These are phyloP conservation scores for Myanophis thanlyinensis DNA, from an alignment of 2,113 vertebrate species.

Conservation along the genomic window DNA sequence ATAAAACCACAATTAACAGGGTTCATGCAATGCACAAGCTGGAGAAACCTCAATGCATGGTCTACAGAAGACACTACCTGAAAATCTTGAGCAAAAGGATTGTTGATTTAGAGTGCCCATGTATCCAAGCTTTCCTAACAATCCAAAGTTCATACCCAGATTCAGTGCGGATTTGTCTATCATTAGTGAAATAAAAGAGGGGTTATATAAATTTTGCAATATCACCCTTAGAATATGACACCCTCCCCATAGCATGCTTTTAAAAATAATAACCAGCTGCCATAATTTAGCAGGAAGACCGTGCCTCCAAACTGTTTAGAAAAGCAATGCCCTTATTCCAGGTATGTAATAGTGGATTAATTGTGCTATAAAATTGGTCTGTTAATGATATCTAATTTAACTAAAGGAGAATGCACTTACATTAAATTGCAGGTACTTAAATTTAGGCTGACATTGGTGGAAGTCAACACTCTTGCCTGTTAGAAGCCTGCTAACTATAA, in stretches of 20 bases:
- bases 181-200: conserved; percentile 3
- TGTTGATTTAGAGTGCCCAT: neutral
- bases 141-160: neutral
- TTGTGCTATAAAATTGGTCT: neutral
- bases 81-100: neutral
- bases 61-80: neutral
- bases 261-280: conserved; percentile 25
- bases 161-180: neutral
- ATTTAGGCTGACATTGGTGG: neutral
- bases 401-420: neutral
- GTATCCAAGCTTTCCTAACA: neutral
- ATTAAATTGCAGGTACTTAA: neutral
- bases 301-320: conserved; percentile 25
- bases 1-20: neutral
- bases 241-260: neutral
- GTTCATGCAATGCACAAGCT: neutral
- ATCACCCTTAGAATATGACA: conserved; percentile 30
- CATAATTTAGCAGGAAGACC: neutral
- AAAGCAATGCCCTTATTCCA: conserved; percentile 5
- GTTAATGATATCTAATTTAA: neutral
- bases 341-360: neutral
- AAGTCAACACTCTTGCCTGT: neutral
- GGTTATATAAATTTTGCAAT: conserved; percentile 27
- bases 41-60: neutral
- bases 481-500: neutral